phyloP scores from a whole-genome alignment of 2,888 invertebrate genomes.

The Eupithecia subumbrata region DNA sequence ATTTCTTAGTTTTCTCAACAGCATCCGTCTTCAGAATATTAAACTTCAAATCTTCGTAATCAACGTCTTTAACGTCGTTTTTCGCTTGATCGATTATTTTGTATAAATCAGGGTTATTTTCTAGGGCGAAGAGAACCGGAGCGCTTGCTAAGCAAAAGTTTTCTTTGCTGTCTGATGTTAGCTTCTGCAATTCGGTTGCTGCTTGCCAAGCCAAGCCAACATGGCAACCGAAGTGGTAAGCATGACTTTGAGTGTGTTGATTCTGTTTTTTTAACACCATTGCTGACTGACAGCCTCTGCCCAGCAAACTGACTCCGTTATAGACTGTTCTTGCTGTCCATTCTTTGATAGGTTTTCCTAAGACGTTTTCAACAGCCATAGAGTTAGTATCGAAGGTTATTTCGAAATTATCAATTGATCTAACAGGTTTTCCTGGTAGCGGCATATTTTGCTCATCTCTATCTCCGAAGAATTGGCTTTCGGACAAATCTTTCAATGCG shows the following conservation, averaged over 20 bases:
- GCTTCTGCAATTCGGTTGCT: slow-evolving; percentile 69
- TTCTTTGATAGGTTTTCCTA: slow-evolving; percentile 86
- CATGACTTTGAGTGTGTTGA: slow-evolving; percentile 87
- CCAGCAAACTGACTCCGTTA: slow-evolving; percentile 86
- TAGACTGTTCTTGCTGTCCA: slow-evolving; percentile 89
- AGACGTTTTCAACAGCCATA: slow-evolving; percentile 68
- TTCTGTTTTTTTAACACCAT: slow-evolving; percentile 90
- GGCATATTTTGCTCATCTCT: slow-evolving; percentile 91
- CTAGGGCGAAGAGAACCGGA: slow-evolving; percentile 92
- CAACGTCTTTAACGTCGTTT: slow-evolving; percentile 86
- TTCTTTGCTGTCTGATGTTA: slow-evolving; percentile 84
- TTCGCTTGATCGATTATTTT: slow-evolving; percentile 85
- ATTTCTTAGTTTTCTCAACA: slow-evolving; percentile 68
- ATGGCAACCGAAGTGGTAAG: slow-evolving; percentile 92
- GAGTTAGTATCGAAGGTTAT: slow-evolving; percentile 71
- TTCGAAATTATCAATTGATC: slow-evolving; percentile 61
- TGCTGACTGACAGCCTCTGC: slow-evolving; percentile 92
- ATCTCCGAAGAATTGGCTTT: slow-evolving; percentile 92
- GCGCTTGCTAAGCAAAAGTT: slow-evolving; percentile 91
- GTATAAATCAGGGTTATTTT: slow-evolving; percentile 89
- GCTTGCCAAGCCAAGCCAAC: slow-evolving; percentile 93
- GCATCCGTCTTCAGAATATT: slow-evolving; percentile 78
- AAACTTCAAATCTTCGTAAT: slow-evolving; percentile 85
- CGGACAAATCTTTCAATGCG: slow-evolving; percentile 90
- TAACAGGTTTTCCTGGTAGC: slow-evolving; percentile 86